Conservation (phyloP, 2,797 vertebrate species). For the Rhabdophis nuchalis region DNA sequence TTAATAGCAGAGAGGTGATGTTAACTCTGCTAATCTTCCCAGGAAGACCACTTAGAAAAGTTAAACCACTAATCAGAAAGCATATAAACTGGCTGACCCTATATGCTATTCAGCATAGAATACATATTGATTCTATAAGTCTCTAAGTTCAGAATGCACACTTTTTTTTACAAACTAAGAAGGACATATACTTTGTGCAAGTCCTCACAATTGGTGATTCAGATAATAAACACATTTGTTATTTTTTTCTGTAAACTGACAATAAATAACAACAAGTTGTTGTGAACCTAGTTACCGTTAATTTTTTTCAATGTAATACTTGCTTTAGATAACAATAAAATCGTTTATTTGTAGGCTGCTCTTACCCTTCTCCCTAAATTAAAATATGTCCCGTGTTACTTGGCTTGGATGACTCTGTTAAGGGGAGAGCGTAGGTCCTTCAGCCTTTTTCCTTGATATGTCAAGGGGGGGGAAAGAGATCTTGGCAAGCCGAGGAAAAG, state of each 20-base stretch:
- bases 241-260: neutral
- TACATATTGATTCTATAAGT: neutral
- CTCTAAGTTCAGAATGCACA: neutral
- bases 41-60: neutral
- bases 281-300: neutral
- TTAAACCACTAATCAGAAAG: neutral
- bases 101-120: neutral
- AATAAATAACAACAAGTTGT: neutral
- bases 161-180: neutral
- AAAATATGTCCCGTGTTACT: neutral
- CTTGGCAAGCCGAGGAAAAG: neutral
- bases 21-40: neutral
- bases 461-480: neutral
- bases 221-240: neutral
- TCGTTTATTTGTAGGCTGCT: neutral
- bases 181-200: neutral
- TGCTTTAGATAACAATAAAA: neutral
- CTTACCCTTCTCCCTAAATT: neutral
- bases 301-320: neutral
- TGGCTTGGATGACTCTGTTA: neutral
- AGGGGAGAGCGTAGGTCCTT: neutral
- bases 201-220: neutral
- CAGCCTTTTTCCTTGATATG: neutral
- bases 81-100: neutral
- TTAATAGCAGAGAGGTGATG: neutral